Conservation (phyloP, 1,140 invertebrate genomes). For the Zaprionus davidi region DNA sequence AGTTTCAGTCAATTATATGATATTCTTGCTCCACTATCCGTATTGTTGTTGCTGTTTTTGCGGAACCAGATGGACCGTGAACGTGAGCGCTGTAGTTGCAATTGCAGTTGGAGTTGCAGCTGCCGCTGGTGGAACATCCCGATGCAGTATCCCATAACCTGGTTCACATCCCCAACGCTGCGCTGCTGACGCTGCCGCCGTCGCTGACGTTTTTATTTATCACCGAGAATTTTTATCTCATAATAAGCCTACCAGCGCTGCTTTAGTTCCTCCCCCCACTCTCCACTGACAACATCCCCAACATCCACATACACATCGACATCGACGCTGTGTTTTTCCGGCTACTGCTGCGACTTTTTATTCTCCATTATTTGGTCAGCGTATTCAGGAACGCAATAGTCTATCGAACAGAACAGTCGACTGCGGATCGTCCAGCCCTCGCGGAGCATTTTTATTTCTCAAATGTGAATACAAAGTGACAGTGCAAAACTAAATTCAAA, state of each 20-base stretch:
- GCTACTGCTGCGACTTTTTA: conserved; percentile 67
- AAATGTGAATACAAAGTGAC: conserved; percentile 64
- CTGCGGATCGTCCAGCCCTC: conserved; percentile 73
- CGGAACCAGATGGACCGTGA: not conserved
- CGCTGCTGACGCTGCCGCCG: conserved; percentile 24
- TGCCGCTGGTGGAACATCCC: not conserved
- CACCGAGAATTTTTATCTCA: conserved; percentile 77
- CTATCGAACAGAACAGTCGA: conserved; percentile 78
- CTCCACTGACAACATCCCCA: conserved; percentile 37
- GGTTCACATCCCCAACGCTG: not conserved
- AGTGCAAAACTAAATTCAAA: conserved; percentile 26
- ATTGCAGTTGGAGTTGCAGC: conserved; percentile 1
- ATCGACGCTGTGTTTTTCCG: conserved; percentile 27
- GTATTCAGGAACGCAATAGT: conserved; percentile 71
- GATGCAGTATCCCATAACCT: not conserved
- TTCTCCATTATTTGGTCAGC: conserved; percentile 69
- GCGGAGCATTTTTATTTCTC: conserved; percentile 77
- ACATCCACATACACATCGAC: conserved; percentile 20
- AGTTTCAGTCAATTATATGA: not conserved
- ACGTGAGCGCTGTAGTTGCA: not conserved
- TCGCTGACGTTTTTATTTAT: conserved; percentile 68
- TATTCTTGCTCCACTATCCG: not conserved
- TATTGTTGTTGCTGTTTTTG: not conserved
- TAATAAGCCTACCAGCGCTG: conserved; percentile 74
- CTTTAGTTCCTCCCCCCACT: conserved; percentile 32